Conservation (phyloP, 2,797 vertebrate species). For the Spea hammondii region DNA sequence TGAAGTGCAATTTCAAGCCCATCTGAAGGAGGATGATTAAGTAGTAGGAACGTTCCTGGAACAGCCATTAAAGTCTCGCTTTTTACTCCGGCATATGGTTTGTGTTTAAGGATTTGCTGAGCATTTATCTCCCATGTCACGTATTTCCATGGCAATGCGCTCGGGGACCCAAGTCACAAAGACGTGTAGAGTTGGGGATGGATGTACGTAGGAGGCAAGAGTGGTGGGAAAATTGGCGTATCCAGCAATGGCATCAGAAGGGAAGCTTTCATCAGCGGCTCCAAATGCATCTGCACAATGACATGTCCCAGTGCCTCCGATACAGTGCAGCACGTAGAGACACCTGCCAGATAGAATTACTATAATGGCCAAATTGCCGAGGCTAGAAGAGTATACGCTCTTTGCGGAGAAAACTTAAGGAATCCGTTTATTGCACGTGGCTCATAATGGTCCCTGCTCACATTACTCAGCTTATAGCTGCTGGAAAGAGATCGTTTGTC, state of each 20-base stretch:
- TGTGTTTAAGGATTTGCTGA: background rate
- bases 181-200: background rate
- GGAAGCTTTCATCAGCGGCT: conserved; percentile 13
- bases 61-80: background rate
- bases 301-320: conserved; percentile 7
- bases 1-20: background rate
- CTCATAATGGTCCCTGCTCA: conserved; percentile 20
- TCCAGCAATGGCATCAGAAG: background rate
- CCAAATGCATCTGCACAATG: background rate
- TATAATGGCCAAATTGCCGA: conserved; percentile 3
- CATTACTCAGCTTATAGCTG: conserved; percentile 17
- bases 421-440: conserved; percentile 29
- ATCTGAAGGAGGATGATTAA: background rate
- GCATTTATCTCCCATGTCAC: background rate
- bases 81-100: conserved; percentile 20
- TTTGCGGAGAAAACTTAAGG: conserved; percentile 19
- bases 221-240: background rate
- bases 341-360: conserved; percentile 36
- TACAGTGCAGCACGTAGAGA: background rate
- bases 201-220: conserved; percentile 15
- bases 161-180: background rate
- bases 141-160: conserved; percentile 16
- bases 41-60: background rate
- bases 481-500: background rate
- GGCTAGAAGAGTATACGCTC: background rate